Evolutionary conservation across 2,888 invertebrate genomes (phyloP).

Genomic region (Luperina nickerlii): DNA sequence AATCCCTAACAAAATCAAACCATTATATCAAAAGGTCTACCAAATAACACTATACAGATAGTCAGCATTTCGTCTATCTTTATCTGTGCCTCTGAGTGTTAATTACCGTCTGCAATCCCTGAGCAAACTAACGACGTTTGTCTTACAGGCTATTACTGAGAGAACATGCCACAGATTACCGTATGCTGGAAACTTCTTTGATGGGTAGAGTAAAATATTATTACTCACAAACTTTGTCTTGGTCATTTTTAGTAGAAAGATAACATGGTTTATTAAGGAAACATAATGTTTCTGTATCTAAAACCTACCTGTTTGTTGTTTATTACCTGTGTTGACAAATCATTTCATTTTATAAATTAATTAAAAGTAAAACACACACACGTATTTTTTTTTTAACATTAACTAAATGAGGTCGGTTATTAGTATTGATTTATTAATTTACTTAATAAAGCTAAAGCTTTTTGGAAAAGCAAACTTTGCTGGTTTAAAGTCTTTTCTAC

Average conservation of each 20-base stretch:
- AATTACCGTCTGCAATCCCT: slow-evolving; percentile 68
- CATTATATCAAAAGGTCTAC: slow-evolving; percentile 16
- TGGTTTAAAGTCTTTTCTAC: slow-evolving; percentile 26
- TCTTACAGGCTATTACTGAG: slow-evolving; percentile 63
- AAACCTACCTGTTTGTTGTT: neutral
- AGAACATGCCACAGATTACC: slow-evolving; percentile 24
- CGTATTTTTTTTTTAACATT: neutral
- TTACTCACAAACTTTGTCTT: neutral
- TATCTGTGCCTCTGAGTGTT: slow-evolving; percentile 53
- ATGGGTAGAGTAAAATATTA: neutral
- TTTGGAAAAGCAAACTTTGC: slow-evolving; percentile 3
- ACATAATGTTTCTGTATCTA: neutral
- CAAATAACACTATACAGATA: neutral
- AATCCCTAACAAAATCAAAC: neutral
- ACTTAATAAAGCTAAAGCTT: slow-evolving; percentile 1
- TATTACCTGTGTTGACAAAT: neutral
- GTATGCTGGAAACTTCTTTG: slow-evolving; percentile 17
- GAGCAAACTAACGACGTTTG: slow-evolving; percentile 66
- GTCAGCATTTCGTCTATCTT: slow-evolving; percentile 27
- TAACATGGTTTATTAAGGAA: neutral
- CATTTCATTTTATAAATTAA: neutral
- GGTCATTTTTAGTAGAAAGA: neutral
- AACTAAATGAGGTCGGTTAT: neutral
- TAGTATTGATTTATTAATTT: neutral
- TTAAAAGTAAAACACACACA: neutral